Conservation (phyloP, 2,888 invertebrate species). For the Allacma fusca region DNA sequence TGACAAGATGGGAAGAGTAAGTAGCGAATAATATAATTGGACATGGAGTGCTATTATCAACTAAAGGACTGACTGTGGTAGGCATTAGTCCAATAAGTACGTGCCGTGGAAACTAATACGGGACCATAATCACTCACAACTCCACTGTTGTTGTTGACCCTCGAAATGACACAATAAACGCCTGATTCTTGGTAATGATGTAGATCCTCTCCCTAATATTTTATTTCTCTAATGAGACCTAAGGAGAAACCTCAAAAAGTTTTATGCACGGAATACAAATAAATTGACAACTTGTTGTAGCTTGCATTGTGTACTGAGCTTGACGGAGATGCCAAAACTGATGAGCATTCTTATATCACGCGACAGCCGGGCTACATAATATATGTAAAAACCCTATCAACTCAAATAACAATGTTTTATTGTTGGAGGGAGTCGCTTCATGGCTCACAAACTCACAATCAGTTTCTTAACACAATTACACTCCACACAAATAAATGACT, state of each 20-base stretch:
- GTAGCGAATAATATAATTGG: constrained; percentile 25
- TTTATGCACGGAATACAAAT: background rate
- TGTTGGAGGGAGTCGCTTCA: too few species aligned
- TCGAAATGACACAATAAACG: background rate
- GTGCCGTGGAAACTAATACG: background rate
- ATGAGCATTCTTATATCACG: too few species aligned
- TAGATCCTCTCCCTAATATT: background rate
- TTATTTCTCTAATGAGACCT: background rate
- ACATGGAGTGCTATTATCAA: constrained; percentile 3
- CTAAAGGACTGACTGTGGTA: background rate
- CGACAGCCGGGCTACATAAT: too few species aligned
- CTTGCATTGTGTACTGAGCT: too few species aligned
- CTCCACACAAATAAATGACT: too few species aligned
- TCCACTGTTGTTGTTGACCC: background rate
- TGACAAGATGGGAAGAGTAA: constrained; percentile 22
- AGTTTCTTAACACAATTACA: too few species aligned
- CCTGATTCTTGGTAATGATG: background rate
- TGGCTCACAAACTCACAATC: too few species aligned
- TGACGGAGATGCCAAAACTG: too few species aligned
- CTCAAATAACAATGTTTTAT: too few species aligned
- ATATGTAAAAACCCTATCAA: too few species aligned
- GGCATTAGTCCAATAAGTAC: background rate
- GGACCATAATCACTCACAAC: background rate
- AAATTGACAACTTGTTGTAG: too few species aligned
- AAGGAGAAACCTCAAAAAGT: background rate